These are phyloP conservation scores for Percopsis transmontana DNA, from an alignment of 2,113 vertebrate species.

Conservation along the genomic window DNA sequence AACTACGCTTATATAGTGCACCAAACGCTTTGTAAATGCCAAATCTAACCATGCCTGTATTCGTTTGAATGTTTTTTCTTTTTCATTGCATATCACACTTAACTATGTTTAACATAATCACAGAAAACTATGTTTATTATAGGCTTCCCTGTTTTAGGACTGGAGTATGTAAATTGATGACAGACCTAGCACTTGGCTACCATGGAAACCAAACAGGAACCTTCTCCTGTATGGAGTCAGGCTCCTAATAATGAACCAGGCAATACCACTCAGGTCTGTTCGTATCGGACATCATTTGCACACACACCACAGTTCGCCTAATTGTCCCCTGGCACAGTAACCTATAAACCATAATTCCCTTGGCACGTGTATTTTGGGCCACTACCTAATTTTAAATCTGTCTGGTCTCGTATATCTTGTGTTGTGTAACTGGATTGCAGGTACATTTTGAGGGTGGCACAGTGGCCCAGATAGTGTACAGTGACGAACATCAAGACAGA, in stretches of 20 bases:
- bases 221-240: slow-evolving; percentile 76
- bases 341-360: not conserved
- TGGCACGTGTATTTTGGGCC: not conserved
- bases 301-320: not conserved
- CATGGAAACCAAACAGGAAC: slow-evolving; percentile 80
- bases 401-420: slow-evolving; percentile 12
- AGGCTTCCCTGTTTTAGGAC: slow-evolving; percentile 27
- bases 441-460: slow-evolving; percentile 91
- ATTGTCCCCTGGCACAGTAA: not conserved
- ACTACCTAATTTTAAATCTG: not conserved
- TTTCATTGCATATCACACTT: not conserved
- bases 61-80: no score
- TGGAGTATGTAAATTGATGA: slow-evolving; percentile 32
- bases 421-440: slow-evolving; percentile 66
- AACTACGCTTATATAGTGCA: no score
- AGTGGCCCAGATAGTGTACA: slow-evolving; percentile 95
- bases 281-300: not conserved
- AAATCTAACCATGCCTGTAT: no score
- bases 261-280: slow-evolving; percentile 72
- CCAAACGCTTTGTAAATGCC: no score
- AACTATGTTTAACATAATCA: not conserved
- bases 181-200: slow-evolving; percentile 41
- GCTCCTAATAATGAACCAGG: slow-evolving; percentile 61
- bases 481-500: slow-evolving; percentile 87
- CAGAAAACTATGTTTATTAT: not conserved